Conservation (phyloP, 1,140 invertebrate genomes). For the Drosophila murphyi region DNA sequence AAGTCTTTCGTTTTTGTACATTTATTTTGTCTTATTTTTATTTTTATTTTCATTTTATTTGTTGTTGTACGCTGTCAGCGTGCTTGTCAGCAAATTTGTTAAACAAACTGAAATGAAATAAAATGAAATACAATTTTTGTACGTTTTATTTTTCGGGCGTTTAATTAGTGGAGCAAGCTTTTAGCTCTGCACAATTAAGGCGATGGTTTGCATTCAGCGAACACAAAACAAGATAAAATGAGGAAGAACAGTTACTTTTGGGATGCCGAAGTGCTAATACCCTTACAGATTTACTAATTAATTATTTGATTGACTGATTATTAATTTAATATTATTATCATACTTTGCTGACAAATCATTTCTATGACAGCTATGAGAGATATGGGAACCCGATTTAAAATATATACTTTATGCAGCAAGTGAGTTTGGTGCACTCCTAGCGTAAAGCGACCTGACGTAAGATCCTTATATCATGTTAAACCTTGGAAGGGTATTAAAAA, state of each 20-base stretch:
- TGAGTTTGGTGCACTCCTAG: neutral
- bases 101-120: conserved; percentile 78
- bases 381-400: neutral
- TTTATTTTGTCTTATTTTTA: neutral
- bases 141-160: conserved; percentile 15
- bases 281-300: conserved; percentile 3
- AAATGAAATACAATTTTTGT: conserved; percentile 51
- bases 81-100: conserved; percentile 79
- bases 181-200: conserved; percentile 73
- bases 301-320: too few relatives aligned
- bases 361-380: too few relatives aligned
- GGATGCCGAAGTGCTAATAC: conserved; percentile 7
- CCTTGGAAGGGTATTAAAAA: conserved; percentile 23
- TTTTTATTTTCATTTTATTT: conserved; percentile 12
- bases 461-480: conserved; percentile 8
- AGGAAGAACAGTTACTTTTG: neutral
- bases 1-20: conserved; percentile 69
- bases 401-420: neutral
- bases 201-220: conserved; percentile 50
- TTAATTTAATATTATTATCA: too few relatives aligned
- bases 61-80: conserved; percentile 66
- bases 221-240: conserved; percentile 36
- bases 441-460: neutral
- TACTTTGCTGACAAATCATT: neutral
- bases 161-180: conserved; percentile 55